Percentiles rank a stretch among this genome's conserved stretches.
Evolutionary conservation across 2,113 vertebrate genomes (phyloP).

Genomic region (Paramisgurnus dabryanus): DNA sequence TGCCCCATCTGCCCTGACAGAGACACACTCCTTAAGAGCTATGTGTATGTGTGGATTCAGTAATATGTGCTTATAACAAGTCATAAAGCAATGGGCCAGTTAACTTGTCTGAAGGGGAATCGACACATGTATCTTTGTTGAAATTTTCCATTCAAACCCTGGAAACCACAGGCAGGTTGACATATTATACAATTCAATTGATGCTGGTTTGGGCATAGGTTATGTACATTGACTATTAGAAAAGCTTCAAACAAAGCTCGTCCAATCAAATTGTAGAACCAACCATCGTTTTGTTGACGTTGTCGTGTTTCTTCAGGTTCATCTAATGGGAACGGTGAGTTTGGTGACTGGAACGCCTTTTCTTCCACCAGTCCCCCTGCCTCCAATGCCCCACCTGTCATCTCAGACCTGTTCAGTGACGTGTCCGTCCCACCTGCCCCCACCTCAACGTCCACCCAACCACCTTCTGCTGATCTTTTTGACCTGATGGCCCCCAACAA

Average conservation of each 20-base stretch:
- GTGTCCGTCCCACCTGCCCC: slow-evolving; percentile 69
- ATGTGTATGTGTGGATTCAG: slow-evolving; percentile 12
- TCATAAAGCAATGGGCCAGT: neutral
- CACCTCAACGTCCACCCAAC: slow-evolving; percentile 52
- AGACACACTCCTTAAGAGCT: slow-evolving; percentile 1
- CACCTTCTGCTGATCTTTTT: slow-evolving; percentile 84
- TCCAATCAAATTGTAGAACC: no score
- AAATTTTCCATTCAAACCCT: neutral
- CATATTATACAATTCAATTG: no score
- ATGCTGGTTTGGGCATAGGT: no score
- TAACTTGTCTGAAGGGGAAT: slow-evolving; percentile 2
- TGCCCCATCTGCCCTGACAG: slow-evolving; percentile 29
- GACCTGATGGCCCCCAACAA: slow-evolving; percentile 89
- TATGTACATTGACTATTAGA: no score
- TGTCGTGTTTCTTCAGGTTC: slow-evolving; percentile 65
- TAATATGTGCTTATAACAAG: neutral
- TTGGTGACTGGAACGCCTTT: slow-evolving; percentile 95
- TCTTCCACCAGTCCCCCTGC: slow-evolving; percentile 77
- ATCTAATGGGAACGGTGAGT: slow-evolving; percentile 88
- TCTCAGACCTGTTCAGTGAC: slow-evolving; percentile 68
- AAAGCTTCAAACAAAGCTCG: no score
- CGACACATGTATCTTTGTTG: neutral
- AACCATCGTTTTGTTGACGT: neutral
- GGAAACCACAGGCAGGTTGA: no score
- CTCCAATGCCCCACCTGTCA: slow-evolving; percentile 63